Evolutionary conservation across 53 echinoderm and acorn worm genomes (phyloP).

Genomic region (Astropecten irregularis): DNA sequence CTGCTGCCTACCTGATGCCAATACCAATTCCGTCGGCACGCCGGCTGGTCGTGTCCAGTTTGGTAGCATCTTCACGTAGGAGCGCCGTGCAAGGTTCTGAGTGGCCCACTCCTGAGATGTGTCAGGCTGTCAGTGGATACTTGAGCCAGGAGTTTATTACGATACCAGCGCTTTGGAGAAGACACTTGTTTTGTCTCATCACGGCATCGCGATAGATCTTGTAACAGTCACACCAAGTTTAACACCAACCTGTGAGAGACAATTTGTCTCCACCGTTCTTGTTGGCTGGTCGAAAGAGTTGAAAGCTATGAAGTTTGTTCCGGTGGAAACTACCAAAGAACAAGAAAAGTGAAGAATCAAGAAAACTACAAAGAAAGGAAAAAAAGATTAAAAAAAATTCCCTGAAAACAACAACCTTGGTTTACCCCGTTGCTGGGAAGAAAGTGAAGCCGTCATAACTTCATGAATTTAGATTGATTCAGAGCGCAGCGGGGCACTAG

Average conservation of each 20-base stretch:
- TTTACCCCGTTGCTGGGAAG: too few species aligned
- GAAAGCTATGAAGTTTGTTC: too few species aligned
- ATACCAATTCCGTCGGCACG: conserved; percentile 28
- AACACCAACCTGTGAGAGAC: neutral
- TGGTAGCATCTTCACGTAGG: conserved; percentile 36
- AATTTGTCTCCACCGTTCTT: too few species aligned
- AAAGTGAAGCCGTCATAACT: conserved; percentile 63
- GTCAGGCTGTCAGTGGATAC: conserved; percentile 25
- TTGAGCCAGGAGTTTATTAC: conserved; percentile 30
- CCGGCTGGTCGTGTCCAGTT: conserved; percentile 20
- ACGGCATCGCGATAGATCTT: conserved; percentile 9
- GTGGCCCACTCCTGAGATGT: neutral
- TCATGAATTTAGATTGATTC: conserved; percentile 83
- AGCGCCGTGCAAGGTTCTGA: neutral
- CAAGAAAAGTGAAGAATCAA: too few species aligned
- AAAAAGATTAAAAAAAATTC: neutral
- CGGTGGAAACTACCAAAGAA: too few species aligned
- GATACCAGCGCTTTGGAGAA: conserved; percentile 16
- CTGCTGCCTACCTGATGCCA: conserved; percentile 43
- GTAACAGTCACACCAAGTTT: neutral
- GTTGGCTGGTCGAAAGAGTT: too few species aligned
- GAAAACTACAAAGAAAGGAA: neutral
- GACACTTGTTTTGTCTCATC: conserved; percentile 48
- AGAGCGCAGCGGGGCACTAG: conserved; percentile 34
- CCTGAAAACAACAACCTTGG: too few species aligned